Conservation (phyloP, 2,797 vertebrate genomes). For the Trematomus bernacchii region DNA sequence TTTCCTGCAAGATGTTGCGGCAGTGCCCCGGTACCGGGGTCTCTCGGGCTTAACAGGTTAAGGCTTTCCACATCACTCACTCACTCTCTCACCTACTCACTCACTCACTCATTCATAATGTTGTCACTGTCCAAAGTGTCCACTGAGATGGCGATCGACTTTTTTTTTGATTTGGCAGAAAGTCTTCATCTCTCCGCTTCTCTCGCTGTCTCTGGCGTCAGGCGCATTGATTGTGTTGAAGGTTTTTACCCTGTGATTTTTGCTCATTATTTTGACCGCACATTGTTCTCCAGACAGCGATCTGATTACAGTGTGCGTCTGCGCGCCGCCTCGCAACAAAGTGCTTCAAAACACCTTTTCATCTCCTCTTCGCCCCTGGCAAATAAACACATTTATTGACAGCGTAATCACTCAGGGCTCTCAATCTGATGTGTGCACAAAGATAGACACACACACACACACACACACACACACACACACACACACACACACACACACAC, state of each 20-base stretch:
- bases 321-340: constrained; percentile 43
- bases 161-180: constrained; percentile 16
- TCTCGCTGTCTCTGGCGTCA: constrained; percentile 11
- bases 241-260: constrained; percentile 66
- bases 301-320: constrained; percentile 71
- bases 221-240: constrained; percentile 58
- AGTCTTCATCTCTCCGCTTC: constrained; percentile 17
- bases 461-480: constrained; percentile 28
- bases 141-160: background rate
- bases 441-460: constrained; percentile 13
- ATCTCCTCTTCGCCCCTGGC: constrained; percentile 51
- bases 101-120: constrained; percentile 9
- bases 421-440: constrained; percentile 25
- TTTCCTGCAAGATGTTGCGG: too few relatives aligned
- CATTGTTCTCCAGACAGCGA: constrained; percentile 69
- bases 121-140: constrained; percentile 4
- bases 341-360: constrained; percentile 72
- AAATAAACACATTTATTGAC: constrained; percentile 79
- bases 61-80: background rate
- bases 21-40: too few relatives aligned
- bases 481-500: background rate
- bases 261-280: constrained; percentile 67
- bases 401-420: constrained; percentile 66
- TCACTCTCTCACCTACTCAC: background rate
- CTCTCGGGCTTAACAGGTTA: too few relatives aligned